Evolutionary conservation across 2,113 vertebrate genomes (phyloP).

Genomic region (Perccottus glenii): DNA sequence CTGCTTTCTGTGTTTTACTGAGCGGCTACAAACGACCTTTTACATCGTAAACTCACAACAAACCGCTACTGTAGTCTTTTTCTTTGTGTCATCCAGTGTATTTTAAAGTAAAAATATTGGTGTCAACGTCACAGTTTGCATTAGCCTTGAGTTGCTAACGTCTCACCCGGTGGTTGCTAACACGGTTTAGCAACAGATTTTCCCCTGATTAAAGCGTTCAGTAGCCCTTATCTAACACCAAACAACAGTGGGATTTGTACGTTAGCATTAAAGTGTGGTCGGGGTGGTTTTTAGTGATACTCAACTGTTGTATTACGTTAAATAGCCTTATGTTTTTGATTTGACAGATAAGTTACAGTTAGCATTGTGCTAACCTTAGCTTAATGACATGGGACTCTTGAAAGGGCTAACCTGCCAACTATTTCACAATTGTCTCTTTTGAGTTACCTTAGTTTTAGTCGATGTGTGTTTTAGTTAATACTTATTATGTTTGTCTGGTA

Average conservation of each 20-base stretch:
- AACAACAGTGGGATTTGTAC: not conserved
- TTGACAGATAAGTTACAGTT: slow-evolving; percentile 52
- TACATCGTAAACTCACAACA: not conserved
- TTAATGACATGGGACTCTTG: not conserved
- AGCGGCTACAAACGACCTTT: not conserved
- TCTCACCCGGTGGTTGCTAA: slow-evolving; percentile 51
- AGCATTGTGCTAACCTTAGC: slow-evolving; percentile 25
- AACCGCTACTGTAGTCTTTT: not conserved
- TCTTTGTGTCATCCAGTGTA: too few relatives aligned
- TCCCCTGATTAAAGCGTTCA: slow-evolving; percentile 2
- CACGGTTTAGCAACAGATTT: slow-evolving; percentile 32
- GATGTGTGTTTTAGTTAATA: too few relatives aligned
- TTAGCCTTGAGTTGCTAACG: slow-evolving; percentile 29
- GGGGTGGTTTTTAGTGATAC: not conserved
- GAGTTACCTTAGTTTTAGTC: too few relatives aligned
- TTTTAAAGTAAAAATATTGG: not conserved
- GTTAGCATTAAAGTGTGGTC: accelerated
- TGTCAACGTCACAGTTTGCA: not conserved
- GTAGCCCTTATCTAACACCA: slow-evolving; percentile 11
- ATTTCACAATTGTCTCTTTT: not conserved
- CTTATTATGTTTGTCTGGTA: too few relatives aligned
- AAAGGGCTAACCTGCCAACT: not conserved
- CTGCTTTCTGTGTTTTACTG: not conserved
- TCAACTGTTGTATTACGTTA: not conserved
- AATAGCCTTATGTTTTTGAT: slow-evolving; percentile 19